Evolutionary conservation across 1,140 invertebrate genomes (phyloP).

Genomic region (Zaprionus nigranus): DNA sequence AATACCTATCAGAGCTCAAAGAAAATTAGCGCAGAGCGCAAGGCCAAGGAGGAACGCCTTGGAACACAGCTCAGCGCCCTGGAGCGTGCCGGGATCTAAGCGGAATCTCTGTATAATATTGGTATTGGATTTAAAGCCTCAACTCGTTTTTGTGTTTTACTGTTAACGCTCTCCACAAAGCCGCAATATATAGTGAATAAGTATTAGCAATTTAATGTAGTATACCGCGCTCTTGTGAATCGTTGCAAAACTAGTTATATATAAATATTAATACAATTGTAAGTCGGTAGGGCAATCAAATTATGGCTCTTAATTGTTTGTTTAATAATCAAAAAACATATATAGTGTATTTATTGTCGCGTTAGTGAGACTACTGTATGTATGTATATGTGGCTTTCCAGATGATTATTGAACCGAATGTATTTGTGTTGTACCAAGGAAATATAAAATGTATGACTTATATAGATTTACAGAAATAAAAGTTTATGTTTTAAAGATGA

Average conservation of each 20-base stretch:
- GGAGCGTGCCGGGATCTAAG: conserved; percentile 86
- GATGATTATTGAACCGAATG: conserved; percentile 37
- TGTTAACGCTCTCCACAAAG: conserved; percentile 26
- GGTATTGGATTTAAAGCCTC: conserved; percentile 15
- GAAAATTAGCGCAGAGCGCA: conserved; percentile 89
- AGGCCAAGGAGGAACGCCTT: conserved; percentile 91
- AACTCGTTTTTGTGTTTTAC: conserved; percentile 33
- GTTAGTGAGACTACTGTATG: neutral
- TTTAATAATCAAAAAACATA: conserved; percentile 25
- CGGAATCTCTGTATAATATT: neutral
- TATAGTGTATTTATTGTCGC: conserved; percentile 38
- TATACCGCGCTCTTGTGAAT: conserved; percentile 12
- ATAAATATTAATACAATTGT: conserved; percentile 30
- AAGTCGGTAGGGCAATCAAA: conserved; percentile 43
- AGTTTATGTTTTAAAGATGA: conserved; percentile 3
- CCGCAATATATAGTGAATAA: conserved; percentile 39
- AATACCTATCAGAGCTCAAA: conserved; percentile 89
- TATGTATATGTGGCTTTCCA: conserved; percentile 28
- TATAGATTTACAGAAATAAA: conserved; percentile 35
- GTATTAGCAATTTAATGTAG: conserved; percentile 29
- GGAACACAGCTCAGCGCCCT: conserved; percentile 89
- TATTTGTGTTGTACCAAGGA: conserved; percentile 35
- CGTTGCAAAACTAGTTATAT: conserved; percentile 37
- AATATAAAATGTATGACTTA: conserved; percentile 35
- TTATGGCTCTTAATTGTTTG: conserved; percentile 38